A percentile compares a stretch with the other conserved stretches of the same genome.
Conservation (phyloP, 2,113 vertebrate genomes). For the Tachysurus vachellii region DNA sequence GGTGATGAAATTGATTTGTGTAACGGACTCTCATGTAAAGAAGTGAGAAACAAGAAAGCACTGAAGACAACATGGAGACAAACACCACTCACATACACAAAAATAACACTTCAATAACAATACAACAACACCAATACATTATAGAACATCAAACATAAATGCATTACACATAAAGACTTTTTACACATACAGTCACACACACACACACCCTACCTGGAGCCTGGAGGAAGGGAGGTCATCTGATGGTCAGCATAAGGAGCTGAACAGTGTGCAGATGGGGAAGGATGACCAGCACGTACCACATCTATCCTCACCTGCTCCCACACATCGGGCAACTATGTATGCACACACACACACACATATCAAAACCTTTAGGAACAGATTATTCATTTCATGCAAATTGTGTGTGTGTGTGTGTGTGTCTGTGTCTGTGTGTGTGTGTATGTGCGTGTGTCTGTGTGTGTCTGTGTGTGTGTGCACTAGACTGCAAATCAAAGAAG, state of each 20-base stretch:
- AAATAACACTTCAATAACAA: background rate
- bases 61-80: background rate
- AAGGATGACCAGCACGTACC: slow-evolving; percentile 66
- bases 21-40: background rate
- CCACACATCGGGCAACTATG: slow-evolving; percentile 89
- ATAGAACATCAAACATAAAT: background rate
- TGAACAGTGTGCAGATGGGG: slow-evolving; percentile 29
- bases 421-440: too few relatives aligned
- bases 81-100: background rate
- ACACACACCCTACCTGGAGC: slow-evolving; percentile 72
- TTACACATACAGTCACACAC: slow-evolving; percentile 4
- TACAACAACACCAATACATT: background rate
- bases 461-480: slow-evolving; percentile 22
- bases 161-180: background rate
- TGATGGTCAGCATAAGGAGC: slow-evolving; percentile 75
- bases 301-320: slow-evolving; percentile 83
- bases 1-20: background rate
- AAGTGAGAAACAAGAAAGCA: background rate
- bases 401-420: background rate
- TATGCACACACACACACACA: slow-evolving; percentile 3
- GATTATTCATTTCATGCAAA: background rate
- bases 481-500: too few relatives aligned
- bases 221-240: slow-evolving; percentile 83
- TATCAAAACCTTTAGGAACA: background rate
- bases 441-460: background rate